Base-by-base conservation (phyloP, 2,797 vertebrate species). In the Scolopax bukidnonensis region DNA sequence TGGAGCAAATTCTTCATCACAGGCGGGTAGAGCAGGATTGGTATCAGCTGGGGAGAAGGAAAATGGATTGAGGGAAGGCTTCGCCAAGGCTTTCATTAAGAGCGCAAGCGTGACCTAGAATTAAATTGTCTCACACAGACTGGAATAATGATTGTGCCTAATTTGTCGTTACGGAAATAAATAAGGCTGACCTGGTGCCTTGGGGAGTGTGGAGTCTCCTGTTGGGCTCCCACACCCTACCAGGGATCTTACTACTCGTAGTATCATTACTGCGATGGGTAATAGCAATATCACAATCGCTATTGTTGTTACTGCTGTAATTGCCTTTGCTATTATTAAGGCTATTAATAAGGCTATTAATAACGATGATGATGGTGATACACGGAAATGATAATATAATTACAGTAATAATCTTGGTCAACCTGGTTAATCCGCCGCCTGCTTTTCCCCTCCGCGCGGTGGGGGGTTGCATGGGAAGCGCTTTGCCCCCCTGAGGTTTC, bases 81-180 rank as follows among this genome's bases (percentile, higher is more conserved):
- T 92, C n/a, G 54, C 96, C 96, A 96, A 96, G 92, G 95, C 95
- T 96, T 94, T 96, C 95, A 93, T 96, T 97, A 94, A 64, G 92
- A 96, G 86, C 20, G 21, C 27, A 43, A 93, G 91, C 75, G 48
- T 96, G 96, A 95, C 95, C 95, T 84, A 92, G 95, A 96, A 97
- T 96, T 93, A 97, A 95, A 96, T 94, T 90, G 94, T 92, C 95
- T 97, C 93, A 90, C 93, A 87, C 93, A 90, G 93, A 32, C 92
- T 89, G 90, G 88, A 96, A 93, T 96, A 96, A 90, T 95, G 93
- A 93, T 92, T 92, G 75, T 82, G 92, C 92, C 88, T 96, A 89
- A 96, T 95, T 96, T 90, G 81, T 96, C 88, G 21, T 96, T 92
- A 93, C 79, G 85, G 94, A 96, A 96, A 95, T 96, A 95, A 96